These are phyloP conservation scores for Mergus octosetaceus DNA, from an alignment of 2,797 vertebrate genomes.

Conservation along the genomic window DNA sequence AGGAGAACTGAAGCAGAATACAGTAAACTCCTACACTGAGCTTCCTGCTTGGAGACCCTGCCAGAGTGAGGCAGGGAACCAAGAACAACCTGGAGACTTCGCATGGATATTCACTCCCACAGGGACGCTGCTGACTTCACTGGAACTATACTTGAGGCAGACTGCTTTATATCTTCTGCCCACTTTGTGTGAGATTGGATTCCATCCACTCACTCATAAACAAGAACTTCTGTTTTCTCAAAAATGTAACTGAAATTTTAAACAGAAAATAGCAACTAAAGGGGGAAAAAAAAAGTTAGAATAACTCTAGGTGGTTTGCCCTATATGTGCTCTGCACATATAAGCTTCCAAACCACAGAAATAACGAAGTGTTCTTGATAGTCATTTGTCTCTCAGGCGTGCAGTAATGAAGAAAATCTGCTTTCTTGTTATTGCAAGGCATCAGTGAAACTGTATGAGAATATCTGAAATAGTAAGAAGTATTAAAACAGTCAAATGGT, in stretches of 20 bases:
- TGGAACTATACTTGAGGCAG: slow-evolving; percentile 15
- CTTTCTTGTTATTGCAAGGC: not conserved
- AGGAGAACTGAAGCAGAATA: not conserved
- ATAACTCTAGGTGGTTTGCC: not conserved
- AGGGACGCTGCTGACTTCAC: slow-evolving; percentile 30
- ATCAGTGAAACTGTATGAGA: not conserved
- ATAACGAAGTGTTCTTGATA: not conserved
- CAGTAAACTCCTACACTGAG: slow-evolving; percentile 36
- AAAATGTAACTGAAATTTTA: not conserved
- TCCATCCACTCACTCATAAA: not conserved
- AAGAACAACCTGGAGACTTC: slow-evolving; percentile 23
- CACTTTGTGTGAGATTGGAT: not conserved
- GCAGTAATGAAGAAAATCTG: not conserved
- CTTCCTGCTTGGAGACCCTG: slow-evolving; percentile 19
- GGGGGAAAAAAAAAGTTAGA: not conserved
- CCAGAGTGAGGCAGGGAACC: not conserved
- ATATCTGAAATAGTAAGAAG: not conserved
- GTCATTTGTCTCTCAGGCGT: not conserved
- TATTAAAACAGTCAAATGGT: not conserved
- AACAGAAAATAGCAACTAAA: not conserved
- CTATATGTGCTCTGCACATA: not conserved
- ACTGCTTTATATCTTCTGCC: slow-evolving; percentile 15
- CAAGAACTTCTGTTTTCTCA: not conserved
- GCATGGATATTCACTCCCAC: slow-evolving; percentile 22
- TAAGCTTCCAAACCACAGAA: not conserved